These are phyloP conservation scores for Lydus trimaculatus DNA, from an alignment of 2,888 invertebrate species.

Conservation along the genomic window DNA sequence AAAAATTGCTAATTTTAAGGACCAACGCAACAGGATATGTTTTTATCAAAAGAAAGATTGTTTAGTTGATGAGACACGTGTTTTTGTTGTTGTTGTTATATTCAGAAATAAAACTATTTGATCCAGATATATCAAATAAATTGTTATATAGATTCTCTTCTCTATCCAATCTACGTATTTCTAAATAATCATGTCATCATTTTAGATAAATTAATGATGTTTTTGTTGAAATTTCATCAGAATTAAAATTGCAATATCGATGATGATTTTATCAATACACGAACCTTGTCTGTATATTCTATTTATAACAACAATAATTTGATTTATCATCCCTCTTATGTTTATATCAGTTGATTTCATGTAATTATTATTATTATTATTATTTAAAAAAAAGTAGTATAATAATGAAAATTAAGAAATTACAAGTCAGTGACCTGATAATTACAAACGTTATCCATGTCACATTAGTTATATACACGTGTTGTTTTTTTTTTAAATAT, in stretches of 20 bases:
- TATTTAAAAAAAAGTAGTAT: neutral
- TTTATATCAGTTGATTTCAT: neutral
- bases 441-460: conserved; percentile 23
- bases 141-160: neutral
- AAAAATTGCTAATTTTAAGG: conserved; percentile 12
- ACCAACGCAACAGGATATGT: conserved; percentile 14
- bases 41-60: neutral
- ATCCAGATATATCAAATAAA: conserved; percentile 11
- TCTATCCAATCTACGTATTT: neutral
- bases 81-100: too few species aligned
- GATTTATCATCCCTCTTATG: neutral
- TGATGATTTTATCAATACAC: neutral
- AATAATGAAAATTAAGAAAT: conserved; percentile 21
- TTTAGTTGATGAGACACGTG: neutral
- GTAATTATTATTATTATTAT: conserved; percentile 9
- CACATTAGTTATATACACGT: conserved; percentile 19
- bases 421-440: conserved; percentile 28
- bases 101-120: conserved; percentile 7
- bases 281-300: neutral
- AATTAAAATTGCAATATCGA: neutral
- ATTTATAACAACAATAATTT: neutral
- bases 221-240: neutral
- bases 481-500: conserved; percentile 15
- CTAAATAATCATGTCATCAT: neutral
- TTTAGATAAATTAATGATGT: neutral